Percentiles rank a stretch among this genome's conserved stretches.
Evolutionary conservation across 2,113 vertebrate genomes (phyloP).

Genomic region (Protobothrops mucrosquamatus): DNA sequence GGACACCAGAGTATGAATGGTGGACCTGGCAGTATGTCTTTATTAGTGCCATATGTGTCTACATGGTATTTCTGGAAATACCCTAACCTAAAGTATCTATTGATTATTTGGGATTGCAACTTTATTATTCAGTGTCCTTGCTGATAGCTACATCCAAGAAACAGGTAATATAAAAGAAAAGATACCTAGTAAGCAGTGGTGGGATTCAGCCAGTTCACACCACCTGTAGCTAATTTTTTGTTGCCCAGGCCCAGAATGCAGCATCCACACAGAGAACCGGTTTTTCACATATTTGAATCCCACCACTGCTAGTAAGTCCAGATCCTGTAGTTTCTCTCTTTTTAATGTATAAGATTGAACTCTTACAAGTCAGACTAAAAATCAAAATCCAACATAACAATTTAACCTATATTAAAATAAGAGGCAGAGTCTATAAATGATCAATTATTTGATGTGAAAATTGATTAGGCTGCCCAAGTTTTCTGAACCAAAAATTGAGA

Average conservation of each 20-base stretch:
- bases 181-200: not conserved
- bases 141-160: not conserved
- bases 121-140: not conserved
- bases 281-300: no score
- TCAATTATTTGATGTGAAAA: slow-evolving; percentile 7
- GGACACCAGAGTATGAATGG: no score
- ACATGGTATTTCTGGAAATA: not conserved
- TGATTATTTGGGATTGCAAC: not conserved
- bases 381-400: not conserved
- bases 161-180: not conserved
- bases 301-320: not conserved
- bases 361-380: not conserved
- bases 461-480: not conserved
- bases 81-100: not conserved
- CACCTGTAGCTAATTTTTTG: no score
- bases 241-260: no score
- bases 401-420: not conserved
- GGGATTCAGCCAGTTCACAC: no score
- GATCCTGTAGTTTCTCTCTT: not conserved
- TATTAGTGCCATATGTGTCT: not conserved
- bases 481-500: not conserved
- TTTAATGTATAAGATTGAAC: not conserved
- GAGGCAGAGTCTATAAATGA: not conserved
- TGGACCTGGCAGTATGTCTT: not conserved
- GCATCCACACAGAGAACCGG: no score